Percentiles rank a stretch among this genome's conserved stretches.
Conservation (phyloP, 2,888 invertebrate genomes). For the Thumatha senex region DNA sequence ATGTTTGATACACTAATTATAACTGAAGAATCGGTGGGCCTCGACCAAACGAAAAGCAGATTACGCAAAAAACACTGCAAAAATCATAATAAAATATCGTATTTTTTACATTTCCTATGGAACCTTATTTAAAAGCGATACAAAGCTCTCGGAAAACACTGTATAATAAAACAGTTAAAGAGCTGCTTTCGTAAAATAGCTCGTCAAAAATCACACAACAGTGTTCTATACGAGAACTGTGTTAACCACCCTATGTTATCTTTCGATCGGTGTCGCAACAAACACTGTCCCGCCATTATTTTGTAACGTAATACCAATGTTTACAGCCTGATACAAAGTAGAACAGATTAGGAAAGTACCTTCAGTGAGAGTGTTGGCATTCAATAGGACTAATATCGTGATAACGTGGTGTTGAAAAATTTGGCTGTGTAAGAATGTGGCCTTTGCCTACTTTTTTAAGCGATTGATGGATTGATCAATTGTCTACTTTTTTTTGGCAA, state of each 20-base stretch:
- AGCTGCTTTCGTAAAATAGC: too few species aligned
- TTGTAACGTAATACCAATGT: conserved; percentile 20
- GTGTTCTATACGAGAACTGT: conserved; percentile 6
- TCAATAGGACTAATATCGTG: background rate
- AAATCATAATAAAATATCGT: too few species aligned
- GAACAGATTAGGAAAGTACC: conserved; percentile 7
- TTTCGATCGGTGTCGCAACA: conserved; percentile 16
- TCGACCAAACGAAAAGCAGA: too few species aligned
- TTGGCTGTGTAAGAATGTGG: background rate
- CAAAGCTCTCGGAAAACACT: too few species aligned
- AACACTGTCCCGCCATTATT: conserved; percentile 15
- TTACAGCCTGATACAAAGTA: conserved; percentile 9
- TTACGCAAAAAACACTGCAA: too few species aligned
- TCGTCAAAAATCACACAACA: too few species aligned
- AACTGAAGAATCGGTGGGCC: too few species aligned
- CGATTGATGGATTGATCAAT: too few species aligned
- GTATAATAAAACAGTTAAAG: too few species aligned
- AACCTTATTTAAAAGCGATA: too few species aligned
- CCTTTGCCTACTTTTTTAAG: background rate
- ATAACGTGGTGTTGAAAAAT: background rate
- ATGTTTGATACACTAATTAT: too few species aligned
- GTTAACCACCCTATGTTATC: conserved; percentile 14
- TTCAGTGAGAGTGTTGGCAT: conserved; percentile 1
- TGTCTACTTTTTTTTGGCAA: background rate
- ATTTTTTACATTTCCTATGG: too few species aligned